Evolutionary conservation across 2,113 vertebrate genomes (phyloP).

Genomic region (Corythoichthys intestinalis): DNA sequence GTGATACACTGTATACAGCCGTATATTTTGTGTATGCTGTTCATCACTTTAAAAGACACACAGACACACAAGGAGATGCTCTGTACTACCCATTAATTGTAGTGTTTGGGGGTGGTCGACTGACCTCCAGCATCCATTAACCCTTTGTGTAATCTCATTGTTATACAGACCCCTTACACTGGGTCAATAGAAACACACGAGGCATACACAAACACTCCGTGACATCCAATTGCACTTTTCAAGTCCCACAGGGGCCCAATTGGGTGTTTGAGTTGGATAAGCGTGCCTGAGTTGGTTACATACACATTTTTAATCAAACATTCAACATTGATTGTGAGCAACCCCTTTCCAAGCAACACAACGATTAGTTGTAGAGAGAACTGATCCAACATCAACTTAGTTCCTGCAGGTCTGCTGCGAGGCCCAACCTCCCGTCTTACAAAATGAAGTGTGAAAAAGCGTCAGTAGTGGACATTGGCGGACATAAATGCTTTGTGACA

Average conservation of each 20-base stretch:
- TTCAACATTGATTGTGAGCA: slow-evolving; percentile 38
- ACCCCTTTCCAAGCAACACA: slow-evolving; percentile 34
- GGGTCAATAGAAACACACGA: slow-evolving; percentile 18
- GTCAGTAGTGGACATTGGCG: no score
- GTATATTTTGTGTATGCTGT: neutral
- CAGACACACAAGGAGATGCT: slow-evolving; percentile 11
- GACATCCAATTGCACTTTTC: slow-evolving; percentile 14
- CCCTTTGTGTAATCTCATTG: slow-evolving; percentile 68
- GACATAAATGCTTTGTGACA: no score
- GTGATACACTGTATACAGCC: no score
- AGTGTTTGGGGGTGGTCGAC: neutral
- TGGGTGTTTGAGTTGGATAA: slow-evolving; percentile 41
- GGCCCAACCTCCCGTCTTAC: no score
- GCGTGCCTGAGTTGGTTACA: slow-evolving; percentile 22
- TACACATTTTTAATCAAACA: slow-evolving; percentile 19
- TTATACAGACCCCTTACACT: slow-evolving; percentile 37
- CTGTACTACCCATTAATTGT: slow-evolving; percentile 16
- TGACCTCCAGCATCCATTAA: slow-evolving; percentile 54
- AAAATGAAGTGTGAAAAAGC: no score
- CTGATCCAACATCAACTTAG: slow-evolving; percentile 33
- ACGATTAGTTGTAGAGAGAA: slow-evolving; percentile 30
- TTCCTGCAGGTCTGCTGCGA: slow-evolving; percentile 19
- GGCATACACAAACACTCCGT: slow-evolving; percentile 3
- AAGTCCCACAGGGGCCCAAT: slow-evolving; percentile 21
- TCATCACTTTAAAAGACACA: neutral